phyloP scores from a whole-genome alignment of 2,888 invertebrate genomes.

The Epinotia ramella region DNA sequence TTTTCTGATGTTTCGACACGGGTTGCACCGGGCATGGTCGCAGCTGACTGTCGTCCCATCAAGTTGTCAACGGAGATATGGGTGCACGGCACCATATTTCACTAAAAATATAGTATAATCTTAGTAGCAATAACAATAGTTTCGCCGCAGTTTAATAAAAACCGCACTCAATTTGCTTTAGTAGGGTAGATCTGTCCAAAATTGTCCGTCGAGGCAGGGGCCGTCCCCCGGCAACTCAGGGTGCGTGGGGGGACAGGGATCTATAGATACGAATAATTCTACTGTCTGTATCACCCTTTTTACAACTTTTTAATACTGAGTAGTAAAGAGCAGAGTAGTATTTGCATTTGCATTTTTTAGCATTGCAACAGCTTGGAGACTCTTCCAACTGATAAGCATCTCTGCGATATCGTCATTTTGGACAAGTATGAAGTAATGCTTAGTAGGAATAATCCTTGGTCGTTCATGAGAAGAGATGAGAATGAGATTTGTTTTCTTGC shows the following conservation, averaged over 20 bases:
- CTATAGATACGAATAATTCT: conserved; percentile 62
- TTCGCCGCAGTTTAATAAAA: conserved; percentile 10
- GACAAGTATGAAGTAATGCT: too few species aligned
- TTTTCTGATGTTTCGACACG: too few species aligned
- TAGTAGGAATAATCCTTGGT: too few species aligned
- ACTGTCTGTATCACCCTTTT: conserved; percentile 54
- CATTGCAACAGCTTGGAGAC: neutral
- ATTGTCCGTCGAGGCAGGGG: conserved; percentile 15
- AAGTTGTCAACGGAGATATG: too few species aligned
- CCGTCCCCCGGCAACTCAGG: conserved; percentile 15
- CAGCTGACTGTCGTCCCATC: too few species aligned
- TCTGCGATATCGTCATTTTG: too few species aligned
- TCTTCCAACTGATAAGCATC: neutral
- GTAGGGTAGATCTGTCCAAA: conserved; percentile 18
- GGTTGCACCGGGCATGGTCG: too few species aligned
- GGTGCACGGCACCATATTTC: too few species aligned
- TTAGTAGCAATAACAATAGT: neutral
- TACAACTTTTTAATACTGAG: conserved; percentile 9
- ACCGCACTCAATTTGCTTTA: conserved; percentile 19
- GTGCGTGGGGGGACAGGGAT: too few species aligned
- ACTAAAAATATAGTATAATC: neutral
- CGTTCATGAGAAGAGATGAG: too few species aligned
- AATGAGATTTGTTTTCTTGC: too few species aligned
- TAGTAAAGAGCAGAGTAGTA: neutral
- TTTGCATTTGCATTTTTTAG: neutral